phyloP scores from a whole-genome alignment of 2,888 invertebrate genomes.

The Heliconius hortense region DNA sequence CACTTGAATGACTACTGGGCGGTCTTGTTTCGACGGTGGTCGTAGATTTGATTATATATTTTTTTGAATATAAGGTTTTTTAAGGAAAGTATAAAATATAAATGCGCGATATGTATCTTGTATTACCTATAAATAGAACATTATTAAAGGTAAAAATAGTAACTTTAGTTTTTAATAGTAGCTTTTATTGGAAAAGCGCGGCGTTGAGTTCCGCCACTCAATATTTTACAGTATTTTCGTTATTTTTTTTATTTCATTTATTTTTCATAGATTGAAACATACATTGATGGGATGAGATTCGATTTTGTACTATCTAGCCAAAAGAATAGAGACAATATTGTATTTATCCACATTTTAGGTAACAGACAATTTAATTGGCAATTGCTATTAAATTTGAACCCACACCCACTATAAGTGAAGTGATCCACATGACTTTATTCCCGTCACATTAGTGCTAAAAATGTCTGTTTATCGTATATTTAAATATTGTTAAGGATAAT shows the following conservation, averaged over 20 bases:
- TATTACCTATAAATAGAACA: too few relatives aligned
- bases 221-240: too few relatives aligned
- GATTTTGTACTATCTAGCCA: too few relatives aligned
- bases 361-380: neutral
- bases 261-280: too few relatives aligned
- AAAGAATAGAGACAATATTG: too few relatives aligned
- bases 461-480: neutral
- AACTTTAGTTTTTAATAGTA: too few relatives aligned
- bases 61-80: neutral
- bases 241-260: too few relatives aligned
- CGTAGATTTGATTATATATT: neutral
- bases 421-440: neutral
- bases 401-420: neutral
- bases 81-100: neutral
- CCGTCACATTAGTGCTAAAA: neutral
- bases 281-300: too few relatives aligned
- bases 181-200: neutral
- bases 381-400: neutral
- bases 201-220: neutral
- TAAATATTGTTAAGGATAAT: neutral
- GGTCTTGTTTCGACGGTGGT: constrained; percentile 3
- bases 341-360: too few relatives aligned
- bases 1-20: constrained; percentile 17
- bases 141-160: too few relatives aligned
- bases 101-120: too few relatives aligned